Percentiles rank a stretch among this genome's conserved stretches.
Conservation (phyloP, 2,113 vertebrate species). For the Grantiella picta region DNA sequence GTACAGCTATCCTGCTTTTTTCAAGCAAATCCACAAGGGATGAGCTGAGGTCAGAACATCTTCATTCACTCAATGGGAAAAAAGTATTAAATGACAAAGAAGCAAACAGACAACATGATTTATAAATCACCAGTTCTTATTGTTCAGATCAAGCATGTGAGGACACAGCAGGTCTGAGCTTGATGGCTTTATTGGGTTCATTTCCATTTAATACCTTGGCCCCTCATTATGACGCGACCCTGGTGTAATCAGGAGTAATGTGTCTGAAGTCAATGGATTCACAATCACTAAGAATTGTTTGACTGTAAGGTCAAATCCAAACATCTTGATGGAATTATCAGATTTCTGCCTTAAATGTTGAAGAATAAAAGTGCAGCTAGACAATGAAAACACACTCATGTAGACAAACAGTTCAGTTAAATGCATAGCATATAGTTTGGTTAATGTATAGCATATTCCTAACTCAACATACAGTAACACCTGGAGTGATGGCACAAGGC, state of each 20-base stretch:
- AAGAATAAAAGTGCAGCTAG: not conserved
- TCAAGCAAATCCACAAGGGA: not conserved
- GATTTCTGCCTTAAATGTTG: not conserved
- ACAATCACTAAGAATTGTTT: not conserved
- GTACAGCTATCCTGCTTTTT: conserved; percentile 1
- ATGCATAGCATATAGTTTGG: not conserved
- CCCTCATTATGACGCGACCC: not conserved
- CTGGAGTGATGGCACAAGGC: not conserved
- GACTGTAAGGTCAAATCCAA: conserved; percentile 10
- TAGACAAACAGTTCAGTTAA: not conserved
- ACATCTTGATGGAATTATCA: not conserved
- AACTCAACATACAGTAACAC: not conserved
- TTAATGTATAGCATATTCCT: not conserved
- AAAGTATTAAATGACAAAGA: not conserved
- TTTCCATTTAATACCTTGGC: conserved; percentile 49
- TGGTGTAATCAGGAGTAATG: conserved; percentile 28
- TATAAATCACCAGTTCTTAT: conserved; percentile 45
- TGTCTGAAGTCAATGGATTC: conserved; percentile 30
- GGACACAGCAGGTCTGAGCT: not conserved
- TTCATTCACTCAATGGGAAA: not conserved
- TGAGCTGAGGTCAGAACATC: conserved; percentile 31
- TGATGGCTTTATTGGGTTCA: conserved; percentile 40
- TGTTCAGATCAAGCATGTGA: conserved; percentile 21
- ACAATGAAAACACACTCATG: not conserved
- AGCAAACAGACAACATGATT: conserved; percentile 40